Evolutionary conservation across 1,140 invertebrate genomes (phyloP), one percentile per base, ranked within the genome.

Genomic region (Drosophila pseudoobscura): DNA sequence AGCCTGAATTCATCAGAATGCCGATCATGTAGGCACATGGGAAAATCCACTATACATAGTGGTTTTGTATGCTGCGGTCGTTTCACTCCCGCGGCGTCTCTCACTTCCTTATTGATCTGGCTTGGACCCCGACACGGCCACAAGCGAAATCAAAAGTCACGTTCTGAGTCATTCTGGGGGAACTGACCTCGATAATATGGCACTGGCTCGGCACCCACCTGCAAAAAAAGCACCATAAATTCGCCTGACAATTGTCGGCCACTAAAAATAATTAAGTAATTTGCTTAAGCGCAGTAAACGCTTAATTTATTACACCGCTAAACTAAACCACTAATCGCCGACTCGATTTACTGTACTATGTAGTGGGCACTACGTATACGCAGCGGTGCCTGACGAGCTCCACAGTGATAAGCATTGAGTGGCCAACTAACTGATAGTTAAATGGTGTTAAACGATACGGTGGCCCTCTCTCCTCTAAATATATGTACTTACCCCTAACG

Each of bases 381-480:
- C 70, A 78, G 20, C 61, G 70, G 44, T 56, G 80, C 75, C 73
- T 72, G 54, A 63, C 75, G 46, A 46, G 46, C 54, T 26, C 35
- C 49, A 15, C 26, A 24, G 39, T 58, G 57, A 63, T 64, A 58
- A 75, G 59, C 43, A 11, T 24, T 13, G 47, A 64, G 51, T 72
- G 75, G 63, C 64, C 68, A 49, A 52, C 39, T 29, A 51, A 31
- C 54, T 58, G 54, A 80, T 63, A 66, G 78, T 68, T 60, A 80
- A 80, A 77, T 24, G 78, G 17, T 73, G 78, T 80, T 62, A 61
- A 80, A 59, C 72, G 70, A 50, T 66, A 49, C 69, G 51, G 29
- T 58, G 46, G 35, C 39, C 35, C n/a, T 49, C 6, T 24, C 39
- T 43, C 17, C 20, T 20, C 8, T 15, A 55, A 46, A 45, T 57